phyloP scores from a whole-genome alignment of 1,140 invertebrate genomes.

The Onthophagus taurus region DNA sequence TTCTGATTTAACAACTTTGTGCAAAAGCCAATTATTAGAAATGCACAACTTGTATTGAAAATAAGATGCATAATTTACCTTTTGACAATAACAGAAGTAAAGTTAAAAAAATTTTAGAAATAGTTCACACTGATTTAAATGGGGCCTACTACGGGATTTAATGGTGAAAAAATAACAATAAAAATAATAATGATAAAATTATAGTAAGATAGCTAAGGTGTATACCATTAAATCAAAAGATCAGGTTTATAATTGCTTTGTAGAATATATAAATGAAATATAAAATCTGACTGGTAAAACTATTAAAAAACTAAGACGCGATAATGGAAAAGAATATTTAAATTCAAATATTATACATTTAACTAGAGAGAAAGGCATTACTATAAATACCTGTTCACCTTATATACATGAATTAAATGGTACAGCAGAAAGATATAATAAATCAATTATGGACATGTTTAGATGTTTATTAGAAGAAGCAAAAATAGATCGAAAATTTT shows the following conservation, averaged over 20 bases:
- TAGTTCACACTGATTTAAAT: slow-evolving; percentile 35
- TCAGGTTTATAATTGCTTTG: slow-evolving; percentile 25
- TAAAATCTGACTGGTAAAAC: slow-evolving; percentile 27
- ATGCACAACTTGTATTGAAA: slow-evolving; percentile 19
- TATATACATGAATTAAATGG: slow-evolving; percentile 37
- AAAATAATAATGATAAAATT: slow-evolving; percentile 19
- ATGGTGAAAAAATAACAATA: slow-evolving; percentile 1
- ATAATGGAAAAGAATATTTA: slow-evolving; percentile 38
- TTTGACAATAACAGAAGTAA: slow-evolving; percentile 31
- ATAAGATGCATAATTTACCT: slow-evolving; percentile 32
- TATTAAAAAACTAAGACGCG: slow-evolving; percentile 34
- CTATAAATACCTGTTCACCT: slow-evolving; percentile 26
- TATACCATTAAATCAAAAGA: slow-evolving; percentile 32
- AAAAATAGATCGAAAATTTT: slow-evolving; percentile 28
- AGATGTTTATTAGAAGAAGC: slow-evolving; percentile 26
- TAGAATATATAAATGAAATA: slow-evolving; percentile 20
- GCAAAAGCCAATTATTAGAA: slow-evolving; percentile 26
- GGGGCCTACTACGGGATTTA: slow-evolving; percentile 26
- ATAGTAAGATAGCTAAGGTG: slow-evolving; percentile 32
- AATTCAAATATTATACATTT: slow-evolving; percentile 19
- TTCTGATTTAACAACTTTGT: slow-evolving; percentile 29
- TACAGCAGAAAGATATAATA: slow-evolving; percentile 34
- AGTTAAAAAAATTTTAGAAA: slow-evolving; percentile 24
- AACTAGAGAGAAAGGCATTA: slow-evolving; percentile 25
- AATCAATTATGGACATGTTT: slow-evolving; percentile 21